These are phyloP conservation scores for Brachyistius frenatus DNA, from an alignment of 2,113 vertebrate species.

Conservation along the genomic window DNA sequence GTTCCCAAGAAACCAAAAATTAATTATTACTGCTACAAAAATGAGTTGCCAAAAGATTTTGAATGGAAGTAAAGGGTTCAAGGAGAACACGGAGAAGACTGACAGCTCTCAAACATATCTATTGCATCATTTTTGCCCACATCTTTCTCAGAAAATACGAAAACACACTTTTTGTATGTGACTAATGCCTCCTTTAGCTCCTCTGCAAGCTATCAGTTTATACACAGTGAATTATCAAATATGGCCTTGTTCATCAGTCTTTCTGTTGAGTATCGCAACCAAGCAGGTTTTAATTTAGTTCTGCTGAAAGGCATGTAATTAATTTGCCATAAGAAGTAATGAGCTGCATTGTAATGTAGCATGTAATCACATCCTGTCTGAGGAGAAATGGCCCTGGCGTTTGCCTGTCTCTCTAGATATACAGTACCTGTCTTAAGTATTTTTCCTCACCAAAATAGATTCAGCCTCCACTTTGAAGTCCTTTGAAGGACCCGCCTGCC, in stretches of 20 bases:
- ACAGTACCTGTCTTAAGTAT: constrained; percentile 42
- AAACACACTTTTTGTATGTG: not conserved
- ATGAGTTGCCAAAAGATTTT: too few relatives aligned
- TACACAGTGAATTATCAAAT: constrained; percentile 44
- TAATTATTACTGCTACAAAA: too few relatives aligned
- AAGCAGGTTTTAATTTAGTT: constrained; percentile 74
- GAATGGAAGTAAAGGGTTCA: too few relatives aligned
- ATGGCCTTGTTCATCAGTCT: constrained; percentile 61
- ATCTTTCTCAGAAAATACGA: not conserved
- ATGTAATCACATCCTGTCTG: constrained; percentile 67
- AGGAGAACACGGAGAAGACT: too few relatives aligned
- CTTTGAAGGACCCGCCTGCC: not conserved
- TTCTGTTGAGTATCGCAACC: constrained; percentile 58
- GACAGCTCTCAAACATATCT: too few relatives aligned
- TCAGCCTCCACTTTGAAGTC: constrained; percentile 58
- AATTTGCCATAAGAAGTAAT: constrained; percentile 74
- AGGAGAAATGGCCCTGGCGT: constrained; percentile 40
- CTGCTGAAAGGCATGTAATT: constrained; percentile 74
- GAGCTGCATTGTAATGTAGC: constrained; percentile 71
- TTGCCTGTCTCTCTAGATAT: constrained; percentile 57
- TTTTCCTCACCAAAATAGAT: constrained; percentile 35
- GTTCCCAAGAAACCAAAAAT: too few relatives aligned
- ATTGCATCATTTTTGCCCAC: not conserved
- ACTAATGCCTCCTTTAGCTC: constrained; percentile 10
- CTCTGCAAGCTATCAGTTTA: constrained; percentile 34